A percentile compares a stretch with the other conserved stretches of the same genome.
These are phyloP conservation scores for Trichonephila clavata DNA, from an alignment of 1,140 invertebrate species.

Conservation along the genomic window DNA sequence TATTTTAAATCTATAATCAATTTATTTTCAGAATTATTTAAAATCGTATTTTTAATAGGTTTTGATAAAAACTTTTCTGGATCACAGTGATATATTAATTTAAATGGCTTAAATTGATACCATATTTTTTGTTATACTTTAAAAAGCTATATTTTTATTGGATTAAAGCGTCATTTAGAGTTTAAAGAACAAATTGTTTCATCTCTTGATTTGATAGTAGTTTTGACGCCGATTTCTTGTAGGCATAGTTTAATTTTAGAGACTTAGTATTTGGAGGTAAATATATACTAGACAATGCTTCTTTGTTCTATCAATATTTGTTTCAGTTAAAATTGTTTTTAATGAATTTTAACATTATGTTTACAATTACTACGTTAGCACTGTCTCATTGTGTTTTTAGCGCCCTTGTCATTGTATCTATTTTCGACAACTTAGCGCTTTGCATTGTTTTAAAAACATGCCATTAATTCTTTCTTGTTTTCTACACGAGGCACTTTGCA, in stretches of 20 bases:
- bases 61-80: no score
- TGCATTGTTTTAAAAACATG: not conserved
- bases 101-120: no score
- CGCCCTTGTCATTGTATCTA: not conserved
- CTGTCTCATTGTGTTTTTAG: not conserved
- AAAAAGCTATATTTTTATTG: no score
- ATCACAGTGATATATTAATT: no score
- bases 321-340: not conserved
- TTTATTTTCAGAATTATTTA: no score
- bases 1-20: no score
- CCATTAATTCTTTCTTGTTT: conserved; percentile 13
- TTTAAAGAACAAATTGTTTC: no score
- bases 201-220: no score
- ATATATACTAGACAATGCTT: not conserved
- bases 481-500: not conserved
- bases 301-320: not conserved
- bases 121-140: no score
- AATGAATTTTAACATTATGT: not conserved
- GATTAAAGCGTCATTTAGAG: no score
- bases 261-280: not conserved
- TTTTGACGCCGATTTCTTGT: not conserved
- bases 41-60: no score
- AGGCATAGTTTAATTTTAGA: not conserved
- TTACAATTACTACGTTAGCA: not conserved
- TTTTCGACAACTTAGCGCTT: conserved; percentile 17